These are phyloP conservation scores for Oconnorella tubifera DNA, from an alignment of 2,888 invertebrate genomes.

Conservation along the genomic window DNA sequence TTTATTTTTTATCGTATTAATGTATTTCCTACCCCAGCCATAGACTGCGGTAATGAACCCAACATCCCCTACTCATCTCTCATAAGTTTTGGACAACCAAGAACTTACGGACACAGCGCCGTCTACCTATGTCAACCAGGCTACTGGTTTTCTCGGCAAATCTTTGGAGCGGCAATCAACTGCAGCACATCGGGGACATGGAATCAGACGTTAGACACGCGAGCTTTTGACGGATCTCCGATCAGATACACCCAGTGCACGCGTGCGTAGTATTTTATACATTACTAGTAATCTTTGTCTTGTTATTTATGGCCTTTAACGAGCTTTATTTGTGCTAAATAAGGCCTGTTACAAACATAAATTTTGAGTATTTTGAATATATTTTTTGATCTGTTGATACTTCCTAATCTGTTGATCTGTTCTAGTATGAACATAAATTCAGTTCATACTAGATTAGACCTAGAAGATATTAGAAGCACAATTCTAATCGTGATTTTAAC, in stretches of 20 bases:
- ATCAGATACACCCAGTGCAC: background rate
- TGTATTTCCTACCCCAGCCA: background rate
- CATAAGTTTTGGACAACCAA: background rate
- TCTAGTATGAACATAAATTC: too few species aligned
- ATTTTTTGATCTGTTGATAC: too few species aligned
- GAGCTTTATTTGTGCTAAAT: too few species aligned
- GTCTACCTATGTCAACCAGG: slow-evolving; percentile 5
- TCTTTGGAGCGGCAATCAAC: background rate
- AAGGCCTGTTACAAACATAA: too few species aligned
- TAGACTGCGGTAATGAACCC: background rate
- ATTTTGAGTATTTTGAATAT: too few species aligned
- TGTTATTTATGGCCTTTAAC: too few species aligned
- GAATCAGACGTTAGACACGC: slow-evolving; percentile 3
- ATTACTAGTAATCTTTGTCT: too few species aligned
- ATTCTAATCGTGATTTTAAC: too few species aligned
- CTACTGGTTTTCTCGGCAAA: slow-evolving; percentile 8
- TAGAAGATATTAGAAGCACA: too few species aligned
- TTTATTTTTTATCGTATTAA: background rate
- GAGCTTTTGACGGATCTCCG: background rate
- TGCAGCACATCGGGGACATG: slow-evolving; percentile 4
- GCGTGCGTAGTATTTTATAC: background rate
- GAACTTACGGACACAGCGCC: slow-evolving; percentile 1
- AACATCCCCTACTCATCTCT: background rate
- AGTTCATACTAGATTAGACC: too few species aligned
- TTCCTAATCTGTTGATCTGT: too few species aligned